Conservation (phyloP, 2,113 vertebrate species). For the Galemys pyrenaicus region DNA sequence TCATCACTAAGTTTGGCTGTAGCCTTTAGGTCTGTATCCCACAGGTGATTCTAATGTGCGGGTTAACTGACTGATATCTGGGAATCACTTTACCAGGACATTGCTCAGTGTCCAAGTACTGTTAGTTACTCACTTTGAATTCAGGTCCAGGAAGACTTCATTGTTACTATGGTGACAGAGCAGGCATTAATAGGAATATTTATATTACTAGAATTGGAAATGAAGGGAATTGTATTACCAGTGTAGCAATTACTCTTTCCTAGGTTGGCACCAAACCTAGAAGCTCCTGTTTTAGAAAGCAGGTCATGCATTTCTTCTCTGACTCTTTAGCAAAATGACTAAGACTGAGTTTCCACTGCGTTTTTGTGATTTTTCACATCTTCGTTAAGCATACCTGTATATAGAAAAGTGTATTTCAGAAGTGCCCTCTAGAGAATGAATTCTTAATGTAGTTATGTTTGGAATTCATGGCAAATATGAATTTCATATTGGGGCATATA, state of each 20-base stretch:
- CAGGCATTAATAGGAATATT: slow-evolving; percentile 72
- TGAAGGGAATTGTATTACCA: slow-evolving; percentile 24
- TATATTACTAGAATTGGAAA: slow-evolving; percentile 67
- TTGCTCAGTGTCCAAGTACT: slow-evolving; percentile 15
- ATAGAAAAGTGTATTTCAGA: slow-evolving; percentile 47
- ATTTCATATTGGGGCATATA: not conserved
- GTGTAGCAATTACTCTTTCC: slow-evolving; percentile 48
- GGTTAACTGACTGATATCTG: slow-evolving; percentile 40
- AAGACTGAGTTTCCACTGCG: slow-evolving; percentile 25
- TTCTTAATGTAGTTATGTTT: slow-evolving; percentile 55
- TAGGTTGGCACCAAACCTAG: slow-evolving; percentile 52
- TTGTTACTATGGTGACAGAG: slow-evolving; percentile 71
- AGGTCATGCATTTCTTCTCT: not conserved
- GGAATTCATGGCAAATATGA: slow-evolving; percentile 52
- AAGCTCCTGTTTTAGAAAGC: slow-evolving; percentile 64
- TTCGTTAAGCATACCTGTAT: slow-evolving; percentile 31
- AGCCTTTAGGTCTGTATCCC: slow-evolving; percentile 44
- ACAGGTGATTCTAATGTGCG: slow-evolving; percentile 47
- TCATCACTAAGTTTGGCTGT: slow-evolving; percentile 29
- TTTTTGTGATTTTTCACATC: slow-evolving; percentile 63
- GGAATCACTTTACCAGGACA: slow-evolving; percentile 50
- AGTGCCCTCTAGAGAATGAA: slow-evolving; percentile 28
- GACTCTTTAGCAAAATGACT: slow-evolving; percentile 46
- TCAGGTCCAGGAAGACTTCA: slow-evolving; percentile 62
- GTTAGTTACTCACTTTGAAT: slow-evolving; percentile 70